Conservation (phyloP, 2,797 vertebrate genomes). For the Trachurus trachurus region DNA sequence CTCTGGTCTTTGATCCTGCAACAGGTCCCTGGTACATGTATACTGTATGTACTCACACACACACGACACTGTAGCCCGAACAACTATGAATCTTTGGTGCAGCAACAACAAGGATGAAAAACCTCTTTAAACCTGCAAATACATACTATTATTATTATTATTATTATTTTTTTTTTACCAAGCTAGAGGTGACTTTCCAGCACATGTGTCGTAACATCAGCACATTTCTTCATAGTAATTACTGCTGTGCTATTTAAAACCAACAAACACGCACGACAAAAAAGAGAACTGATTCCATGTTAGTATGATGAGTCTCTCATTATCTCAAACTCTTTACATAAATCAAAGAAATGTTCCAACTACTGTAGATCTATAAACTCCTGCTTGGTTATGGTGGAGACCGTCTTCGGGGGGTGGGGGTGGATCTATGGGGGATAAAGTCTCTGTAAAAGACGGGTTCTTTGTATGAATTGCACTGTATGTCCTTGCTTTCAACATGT, state of each 20-base stretch:
- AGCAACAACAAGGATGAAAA: not conserved
- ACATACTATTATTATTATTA: too few species aligned
- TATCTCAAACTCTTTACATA: slow-evolving; percentile 6
- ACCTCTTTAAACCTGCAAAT: not conserved
- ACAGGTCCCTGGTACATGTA: not conserved
- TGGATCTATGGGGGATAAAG: too few species aligned
- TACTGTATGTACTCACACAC: not conserved
- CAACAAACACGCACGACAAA: slow-evolving; percentile 7
- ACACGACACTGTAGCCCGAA: not conserved
- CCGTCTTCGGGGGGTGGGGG: too few species aligned
- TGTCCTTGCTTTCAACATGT: too few species aligned
- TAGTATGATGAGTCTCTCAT: slow-evolving; percentile 22
- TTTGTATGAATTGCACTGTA: too few species aligned
- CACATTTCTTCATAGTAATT: slow-evolving; percentile 20
- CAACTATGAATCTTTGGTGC: not conserved
- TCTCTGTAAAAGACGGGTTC: not conserved
- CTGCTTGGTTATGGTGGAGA: not conserved
- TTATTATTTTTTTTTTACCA: too few species aligned
- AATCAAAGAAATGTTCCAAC: not conserved
- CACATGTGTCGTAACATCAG: not conserved
- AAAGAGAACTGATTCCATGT: slow-evolving; percentile 22
- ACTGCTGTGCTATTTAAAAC: not conserved
- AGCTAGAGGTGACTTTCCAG: not conserved
- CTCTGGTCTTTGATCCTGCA: slow-evolving; percentile 1
- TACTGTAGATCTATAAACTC: not conserved